Evolutionary conservation across 92 coral and sea anemone genomes (phyloP).

Genomic region (Siderastrea siderea): DNA sequence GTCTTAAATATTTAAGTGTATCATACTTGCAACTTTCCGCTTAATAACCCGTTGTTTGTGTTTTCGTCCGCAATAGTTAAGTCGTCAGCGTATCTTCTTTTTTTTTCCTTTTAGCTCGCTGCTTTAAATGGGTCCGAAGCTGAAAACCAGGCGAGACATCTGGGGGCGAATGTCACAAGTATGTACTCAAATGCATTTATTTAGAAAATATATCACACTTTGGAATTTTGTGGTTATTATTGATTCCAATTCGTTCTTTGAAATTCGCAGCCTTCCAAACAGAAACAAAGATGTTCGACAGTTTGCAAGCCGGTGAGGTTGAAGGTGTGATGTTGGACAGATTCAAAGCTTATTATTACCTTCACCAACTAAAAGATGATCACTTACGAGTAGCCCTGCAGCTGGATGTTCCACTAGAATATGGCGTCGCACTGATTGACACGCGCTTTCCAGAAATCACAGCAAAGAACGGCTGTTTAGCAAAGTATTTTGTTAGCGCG

Average conservation of each 20-base stretch:
- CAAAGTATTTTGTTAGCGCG: slow-evolving; percentile 51
- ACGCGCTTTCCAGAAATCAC: slow-evolving; percentile 50
- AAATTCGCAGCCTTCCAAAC: slow-evolving; percentile 43
- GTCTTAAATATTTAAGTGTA: too few relatives aligned
- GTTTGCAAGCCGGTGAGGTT: slow-evolving; percentile 46
- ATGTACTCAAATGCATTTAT: not conserved
- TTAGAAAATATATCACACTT: not conserved
- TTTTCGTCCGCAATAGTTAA: not conserved
- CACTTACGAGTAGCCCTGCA: slow-evolving; percentile 66
- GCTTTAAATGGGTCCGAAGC: slow-evolving; percentile 80
- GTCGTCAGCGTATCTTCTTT: not conserved
- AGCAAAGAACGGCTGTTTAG: slow-evolving; percentile 68
- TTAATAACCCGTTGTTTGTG: not conserved
- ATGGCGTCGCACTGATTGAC: slow-evolving; percentile 63
- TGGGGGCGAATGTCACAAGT: slow-evolving; percentile 81
- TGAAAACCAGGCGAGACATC: slow-evolving; percentile 73
- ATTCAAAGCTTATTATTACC: slow-evolving; percentile 76
- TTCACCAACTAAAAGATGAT: slow-evolving; percentile 52
- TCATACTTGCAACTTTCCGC: too few relatives aligned
- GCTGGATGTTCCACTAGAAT: slow-evolving; percentile 40
- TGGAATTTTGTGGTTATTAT: not conserved
- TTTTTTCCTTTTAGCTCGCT: slow-evolving; percentile 55
- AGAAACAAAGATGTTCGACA: slow-evolving; percentile 63
- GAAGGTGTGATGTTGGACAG: slow-evolving; percentile 81
- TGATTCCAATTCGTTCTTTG: not conserved